Conservation (phyloP, 2,113 vertebrate genomes). For the Carassius gibelio region DNA sequence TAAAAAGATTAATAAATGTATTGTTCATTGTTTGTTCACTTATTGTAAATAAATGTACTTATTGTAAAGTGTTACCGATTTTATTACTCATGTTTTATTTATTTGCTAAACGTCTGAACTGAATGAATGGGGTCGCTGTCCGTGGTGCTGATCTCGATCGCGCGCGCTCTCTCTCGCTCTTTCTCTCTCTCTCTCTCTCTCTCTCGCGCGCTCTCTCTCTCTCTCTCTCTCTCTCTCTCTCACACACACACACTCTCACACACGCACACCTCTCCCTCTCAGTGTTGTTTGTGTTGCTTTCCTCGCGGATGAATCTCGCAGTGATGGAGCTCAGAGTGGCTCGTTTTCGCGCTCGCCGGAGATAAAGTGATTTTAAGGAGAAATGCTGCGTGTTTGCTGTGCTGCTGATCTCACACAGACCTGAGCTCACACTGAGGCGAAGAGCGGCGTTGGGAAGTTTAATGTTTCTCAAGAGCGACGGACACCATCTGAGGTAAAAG, state of each 20-base stretch:
- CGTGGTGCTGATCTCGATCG: slow-evolving; percentile 69
- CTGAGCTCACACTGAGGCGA: slow-evolving; percentile 11
- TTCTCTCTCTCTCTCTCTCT: not conserved
- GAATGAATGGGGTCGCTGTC: slow-evolving; percentile 67
- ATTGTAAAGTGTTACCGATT: too few species aligned
- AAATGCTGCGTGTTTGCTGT: slow-evolving; percentile 35
- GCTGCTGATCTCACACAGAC: not conserved
- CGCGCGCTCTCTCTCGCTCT: too few species aligned
- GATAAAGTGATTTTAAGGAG: slow-evolving; percentile 61
- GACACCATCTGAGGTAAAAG: slow-evolving; percentile 33
- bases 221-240: not conserved
- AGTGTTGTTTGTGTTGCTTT: slow-evolving; percentile 50
- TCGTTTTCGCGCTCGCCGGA: slow-evolving; percentile 50
- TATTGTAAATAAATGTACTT: too few species aligned
- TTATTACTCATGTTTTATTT: not conserved
- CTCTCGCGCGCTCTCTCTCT: too few species aligned
- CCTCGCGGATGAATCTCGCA: slow-evolving; percentile 59
- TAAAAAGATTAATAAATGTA: too few species aligned
- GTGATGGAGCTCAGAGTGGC: slow-evolving; percentile 66
- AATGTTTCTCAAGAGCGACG: slow-evolving; percentile 3
- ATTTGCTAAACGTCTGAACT: slow-evolving; percentile 28
- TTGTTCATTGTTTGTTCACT: too few species aligned
- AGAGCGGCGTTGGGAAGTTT: slow-evolving; percentile 19
- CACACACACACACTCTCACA: not conserved
- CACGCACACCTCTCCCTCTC: slow-evolving; percentile 32